These are phyloP conservation scores for Antennarius maculatus DNA, from an alignment of 2,797 vertebrate genomes.

Conservation along the genomic window DNA sequence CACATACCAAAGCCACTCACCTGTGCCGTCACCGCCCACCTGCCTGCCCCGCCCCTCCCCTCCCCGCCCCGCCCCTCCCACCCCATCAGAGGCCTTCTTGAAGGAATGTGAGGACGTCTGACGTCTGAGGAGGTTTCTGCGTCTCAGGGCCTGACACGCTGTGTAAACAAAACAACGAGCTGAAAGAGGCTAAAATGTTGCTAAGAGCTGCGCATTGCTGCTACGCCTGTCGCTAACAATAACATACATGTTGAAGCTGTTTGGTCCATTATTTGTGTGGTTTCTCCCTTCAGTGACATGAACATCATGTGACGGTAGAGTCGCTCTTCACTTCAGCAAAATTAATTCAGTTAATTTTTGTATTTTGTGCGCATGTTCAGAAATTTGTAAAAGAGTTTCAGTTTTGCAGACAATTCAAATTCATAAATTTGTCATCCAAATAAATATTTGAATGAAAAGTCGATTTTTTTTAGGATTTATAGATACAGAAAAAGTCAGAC, in stretches of 20 bases:
- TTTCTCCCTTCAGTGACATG: no score
- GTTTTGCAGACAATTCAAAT: background rate
- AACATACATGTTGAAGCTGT: no score
- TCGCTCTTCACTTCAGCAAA: background rate
- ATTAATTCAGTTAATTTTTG: background rate
- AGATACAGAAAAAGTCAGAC: no score
- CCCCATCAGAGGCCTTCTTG: conserved; percentile 16
- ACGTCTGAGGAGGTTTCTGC: conserved; percentile 28
- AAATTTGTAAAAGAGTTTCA: background rate
- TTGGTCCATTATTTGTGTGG: no score
- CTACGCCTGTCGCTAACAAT: no score
- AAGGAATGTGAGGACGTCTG: conserved; percentile 50
- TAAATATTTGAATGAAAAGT: background rate
- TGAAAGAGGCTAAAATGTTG: no score
- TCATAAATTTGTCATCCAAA: background rate
- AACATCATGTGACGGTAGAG: background rate
- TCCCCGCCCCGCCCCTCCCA: conserved; percentile 7
- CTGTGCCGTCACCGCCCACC: conserved; percentile 22
- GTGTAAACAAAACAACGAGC: conserved; percentile 21
- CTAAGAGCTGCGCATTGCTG: no score
- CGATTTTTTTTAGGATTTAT: no score
- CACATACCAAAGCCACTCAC: conserved; percentile 49
- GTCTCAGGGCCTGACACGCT: conserved; percentile 38
- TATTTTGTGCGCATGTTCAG: background rate
- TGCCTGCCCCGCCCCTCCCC: background rate